These are phyloP conservation scores for Chionoecetes opilio DNA, from an alignment of 1,140 invertebrate species.

Conservation along the genomic window DNA sequence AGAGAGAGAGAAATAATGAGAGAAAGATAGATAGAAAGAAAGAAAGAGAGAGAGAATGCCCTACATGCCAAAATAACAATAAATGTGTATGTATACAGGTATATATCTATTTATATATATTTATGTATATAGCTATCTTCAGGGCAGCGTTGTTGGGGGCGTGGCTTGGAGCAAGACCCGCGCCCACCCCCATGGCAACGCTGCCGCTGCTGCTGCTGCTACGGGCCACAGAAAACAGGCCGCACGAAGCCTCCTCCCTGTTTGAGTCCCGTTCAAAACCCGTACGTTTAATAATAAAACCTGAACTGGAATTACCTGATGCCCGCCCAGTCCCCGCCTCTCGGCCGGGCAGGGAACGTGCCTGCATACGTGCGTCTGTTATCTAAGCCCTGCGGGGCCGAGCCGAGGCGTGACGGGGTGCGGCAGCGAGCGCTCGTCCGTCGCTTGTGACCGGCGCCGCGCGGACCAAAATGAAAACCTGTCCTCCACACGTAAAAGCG, in stretches of 20 bases:
- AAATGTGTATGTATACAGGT: not conserved
- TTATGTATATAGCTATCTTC: conserved; percentile 31
- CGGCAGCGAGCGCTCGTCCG: not conserved
- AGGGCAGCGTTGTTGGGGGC: not conserved
- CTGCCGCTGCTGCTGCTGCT: conserved; percentile 10
- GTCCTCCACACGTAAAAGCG: not conserved
- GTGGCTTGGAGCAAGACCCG: conserved; percentile 59
- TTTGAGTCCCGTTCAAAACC: conserved; percentile 18
- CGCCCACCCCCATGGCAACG: conserved; percentile 46
- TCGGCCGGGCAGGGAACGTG: not conserved
- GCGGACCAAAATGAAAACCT: no score
- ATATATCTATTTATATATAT: conserved; percentile 41
- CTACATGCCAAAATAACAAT: not conserved
- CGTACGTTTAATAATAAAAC: conserved; percentile 22
- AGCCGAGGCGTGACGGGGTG: not conserved
- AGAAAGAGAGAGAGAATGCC: conserved; percentile 16
- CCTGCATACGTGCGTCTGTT: not conserved
- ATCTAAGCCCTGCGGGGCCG: not conserved
- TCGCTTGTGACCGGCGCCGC: not conserved
- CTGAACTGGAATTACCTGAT: conserved; percentile 28
- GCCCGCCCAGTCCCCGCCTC: not conserved
- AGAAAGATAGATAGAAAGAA: conserved; percentile 42
- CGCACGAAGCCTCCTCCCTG: conserved; percentile 22
- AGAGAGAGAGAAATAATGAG: not conserved
- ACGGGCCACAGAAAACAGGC: conserved; percentile 24